Conservation (phyloP, 1,140 invertebrate species). For the Mya arenaria region DNA sequence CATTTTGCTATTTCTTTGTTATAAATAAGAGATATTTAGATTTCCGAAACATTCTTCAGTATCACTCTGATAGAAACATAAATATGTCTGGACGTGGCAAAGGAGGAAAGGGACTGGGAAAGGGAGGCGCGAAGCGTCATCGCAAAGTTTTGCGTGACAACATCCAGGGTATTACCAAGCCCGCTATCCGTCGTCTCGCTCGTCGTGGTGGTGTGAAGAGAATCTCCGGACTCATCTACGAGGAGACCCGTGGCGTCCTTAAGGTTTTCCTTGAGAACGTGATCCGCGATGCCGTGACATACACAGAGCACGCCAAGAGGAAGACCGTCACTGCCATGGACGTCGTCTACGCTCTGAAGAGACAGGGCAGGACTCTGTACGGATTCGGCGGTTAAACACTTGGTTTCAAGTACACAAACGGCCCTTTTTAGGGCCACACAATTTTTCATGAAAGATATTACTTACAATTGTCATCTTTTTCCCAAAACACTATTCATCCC, state of each 20-base stretch:
- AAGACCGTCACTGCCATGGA: slow-evolving; percentile 94
- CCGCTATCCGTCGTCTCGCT: slow-evolving; percentile 86
- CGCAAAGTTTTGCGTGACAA: slow-evolving; percentile 85
- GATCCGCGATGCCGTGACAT: slow-evolving; percentile 91
- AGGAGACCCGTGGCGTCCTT: slow-evolving; percentile 78
- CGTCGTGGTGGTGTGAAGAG: slow-evolving; percentile 89
- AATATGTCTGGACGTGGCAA: slow-evolving; percentile 77
- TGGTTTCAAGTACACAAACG: slow-evolving; percentile 26
- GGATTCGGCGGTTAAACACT: slow-evolving; percentile 84
- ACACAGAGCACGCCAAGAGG: slow-evolving; percentile 91
- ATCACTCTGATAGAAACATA: background rate
- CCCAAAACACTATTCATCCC: no score
- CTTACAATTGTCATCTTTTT: slow-evolving; percentile 85
- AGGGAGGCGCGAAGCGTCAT: slow-evolving; percentile 78
- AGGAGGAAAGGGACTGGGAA: slow-evolving; percentile 77
- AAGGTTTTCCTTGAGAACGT: slow-evolving; percentile 91
- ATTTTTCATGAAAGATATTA: slow-evolving; percentile 16
- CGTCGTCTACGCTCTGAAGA: slow-evolving; percentile 92
- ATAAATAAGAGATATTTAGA: background rate
- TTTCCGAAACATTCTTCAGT: background rate
- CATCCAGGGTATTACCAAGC: slow-evolving; percentile 89
- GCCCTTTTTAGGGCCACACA: slow-evolving; percentile 65
- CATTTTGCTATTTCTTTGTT: background rate
- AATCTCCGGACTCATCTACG: slow-evolving; percentile 89
- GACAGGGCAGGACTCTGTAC: slow-evolving; percentile 88